phyloP scores from a whole-genome alignment of 1,140 invertebrate genomes.

The Hyposmocoma kahamanoa region DNA sequence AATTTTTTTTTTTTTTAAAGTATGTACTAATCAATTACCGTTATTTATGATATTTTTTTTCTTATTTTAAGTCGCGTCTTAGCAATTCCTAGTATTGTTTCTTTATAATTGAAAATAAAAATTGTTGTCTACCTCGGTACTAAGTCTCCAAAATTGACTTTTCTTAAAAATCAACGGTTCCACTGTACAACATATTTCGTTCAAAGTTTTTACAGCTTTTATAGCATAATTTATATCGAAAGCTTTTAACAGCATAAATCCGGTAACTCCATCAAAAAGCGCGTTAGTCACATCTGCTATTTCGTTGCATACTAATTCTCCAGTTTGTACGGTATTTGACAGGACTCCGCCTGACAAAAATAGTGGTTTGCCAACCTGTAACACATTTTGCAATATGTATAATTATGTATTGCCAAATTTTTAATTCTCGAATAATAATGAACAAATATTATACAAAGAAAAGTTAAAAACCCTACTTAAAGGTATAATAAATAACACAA shows the following conservation, averaged over 20 bases:
- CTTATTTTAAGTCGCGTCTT: background rate
- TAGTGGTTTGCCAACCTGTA: conserved; percentile 46
- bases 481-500: background rate
- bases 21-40: background rate
- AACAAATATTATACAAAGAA: background rate
- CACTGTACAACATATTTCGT: conserved; percentile 30
- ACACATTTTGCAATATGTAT: too few species aligned
- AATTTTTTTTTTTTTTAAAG: background rate
- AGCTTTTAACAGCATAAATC: conserved; percentile 36
- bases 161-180: conserved; percentile 33
- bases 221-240: conserved; percentile 21
- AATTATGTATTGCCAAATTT: background rate
- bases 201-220: conserved; percentile 26
- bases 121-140: conserved; percentile 24
- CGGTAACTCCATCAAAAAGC: conserved; percentile 41
- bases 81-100: background rate
- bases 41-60: background rate
- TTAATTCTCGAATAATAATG: background rate
- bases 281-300: conserved; percentile 41
- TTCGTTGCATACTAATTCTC: conserved; percentile 26
- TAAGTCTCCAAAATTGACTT: conserved; percentile 22
- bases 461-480: background rate
- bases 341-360: conserved; percentile 37
- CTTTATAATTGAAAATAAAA: background rate
- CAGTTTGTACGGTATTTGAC: conserved; percentile 19